Base-by-base conservation (phyloP, 2,113 vertebrate genomes). In the Harpagus bidentatus region DNA sequence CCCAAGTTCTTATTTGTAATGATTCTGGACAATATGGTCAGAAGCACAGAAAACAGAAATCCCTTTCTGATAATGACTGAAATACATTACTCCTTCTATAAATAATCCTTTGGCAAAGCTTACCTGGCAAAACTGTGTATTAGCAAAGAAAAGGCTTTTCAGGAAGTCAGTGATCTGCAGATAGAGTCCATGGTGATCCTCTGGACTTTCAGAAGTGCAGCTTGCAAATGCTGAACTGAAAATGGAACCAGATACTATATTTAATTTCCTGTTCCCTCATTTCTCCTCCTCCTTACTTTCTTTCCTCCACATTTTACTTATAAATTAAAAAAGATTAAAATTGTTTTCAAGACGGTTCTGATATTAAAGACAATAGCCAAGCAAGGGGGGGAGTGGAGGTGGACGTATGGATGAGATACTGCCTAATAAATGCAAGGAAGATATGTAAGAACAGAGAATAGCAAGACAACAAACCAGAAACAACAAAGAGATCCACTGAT, bases 161-260 rank as follows among this genome's bases (percentile, higher is more conserved):
- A 99, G 95, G 90, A 98, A 98, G 43, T 93, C 71, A 7, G 96
- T 90, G 84, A 99, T 98, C 87, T 98, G 96, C 82, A 93, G 45
- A 50, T 98, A 98, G 67, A 98, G 97, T 56, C 96, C 95, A 53
- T 95, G 97, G 82, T 96, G 97, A 55, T 97, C 97, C 80, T 97
- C 97, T 22, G 95, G 84, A 66, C 97, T 97, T 89, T 97, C 97
- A 53, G 95, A 94, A 86, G 78, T 83, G 82, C 65, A 85, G 45
- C 43, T 50, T 77, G 95, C 66, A 71, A 90, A 91, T 83, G 69
- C 5, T 18, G 97, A 96, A 74, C 98, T 99, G 96, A 88, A 56
- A 92, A 94, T 45, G 72, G 62, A 97, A 95, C 48, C 47, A 86
- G 52, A 95, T 70, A 76, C 71, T 80, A 42, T 10, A 65, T 70